Evolutionary conservation across 2,888 invertebrate species (phyloP), one percentile per base, ranked within the genome.

Genomic region (Syritta pipiens): DNA sequence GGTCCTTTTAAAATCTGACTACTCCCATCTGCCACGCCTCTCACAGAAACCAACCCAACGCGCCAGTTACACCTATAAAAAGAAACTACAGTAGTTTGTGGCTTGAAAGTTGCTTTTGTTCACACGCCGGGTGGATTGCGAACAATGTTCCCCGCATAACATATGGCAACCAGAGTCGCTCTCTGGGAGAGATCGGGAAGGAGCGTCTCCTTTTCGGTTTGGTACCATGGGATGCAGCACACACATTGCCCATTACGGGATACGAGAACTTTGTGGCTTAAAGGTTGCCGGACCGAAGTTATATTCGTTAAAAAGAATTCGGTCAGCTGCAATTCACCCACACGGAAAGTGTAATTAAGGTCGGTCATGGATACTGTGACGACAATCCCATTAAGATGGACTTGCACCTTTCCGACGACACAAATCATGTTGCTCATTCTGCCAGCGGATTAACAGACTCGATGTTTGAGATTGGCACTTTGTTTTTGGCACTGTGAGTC

Each of bases 1-100:
- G 62, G 62, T 76, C 63, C 44, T 40, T 75, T 57, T 49, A 17
- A 49, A 62, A 69, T 32, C 44, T 9, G 63, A 46, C 40, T 49
- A 14, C 32, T 22, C 20, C 20, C 62, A 49, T 57, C 57, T 71
- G 63, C 62, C 42, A 63, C 48, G 28, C 68, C 68, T 37, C n/a
- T 49, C 17, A 12, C 17, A 17, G 44, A 22, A 17, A n/a, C 35
- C n/a, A 19, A 10, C 10, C 32, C 14, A 24, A n/a, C 17, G n/a
- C 24, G 24, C 32, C n/a, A 57, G 49, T n/a, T 42, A 44, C 59
- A 65, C 44, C 32, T 59, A 59, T 26, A 22, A 37, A 65, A 59
- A 3, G 59, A 26, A 20, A 65, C 57, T 57, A 17, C 28, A 22
- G 65, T 28, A 51, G 40, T 72, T 57, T 65, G 48, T 20, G 51